A percentile compares a stretch with the other conserved stretches of the same genome.
These are phyloP conservation scores for Acanthosepion esculentum DNA, from an alignment of 2,888 invertebrate species.

Conservation along the genomic window DNA sequence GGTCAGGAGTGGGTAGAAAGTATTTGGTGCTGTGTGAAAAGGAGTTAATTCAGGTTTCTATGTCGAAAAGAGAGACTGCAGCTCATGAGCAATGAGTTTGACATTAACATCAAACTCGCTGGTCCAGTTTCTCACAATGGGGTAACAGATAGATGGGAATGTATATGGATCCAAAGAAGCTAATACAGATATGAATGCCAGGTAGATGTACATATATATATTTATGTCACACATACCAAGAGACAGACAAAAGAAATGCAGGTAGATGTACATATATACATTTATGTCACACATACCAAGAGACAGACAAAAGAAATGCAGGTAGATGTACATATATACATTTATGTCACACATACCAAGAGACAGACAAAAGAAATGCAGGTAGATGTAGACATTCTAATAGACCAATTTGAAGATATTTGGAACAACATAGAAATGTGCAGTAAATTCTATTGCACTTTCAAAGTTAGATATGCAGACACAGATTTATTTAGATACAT, in stretches of 20 bases:
- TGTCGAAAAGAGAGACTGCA: neutral
- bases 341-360: fast-evolving
- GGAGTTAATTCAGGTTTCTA: slow-evolving; percentile 5
- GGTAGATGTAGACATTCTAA: neutral
- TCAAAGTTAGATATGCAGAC: neutral
- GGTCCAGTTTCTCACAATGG: neutral
- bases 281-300: fast-evolving
- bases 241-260: neutral
- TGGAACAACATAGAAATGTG: neutral
- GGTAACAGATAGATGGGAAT: neutral
- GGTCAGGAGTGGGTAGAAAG: neutral
- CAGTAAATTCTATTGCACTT: no score
- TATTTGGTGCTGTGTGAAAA: neutral
- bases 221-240: fast-evolving
- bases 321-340: neutral
- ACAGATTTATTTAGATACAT: neutral
- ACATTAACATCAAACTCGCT: neutral
- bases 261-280: neutral
- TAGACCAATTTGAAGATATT: neutral
- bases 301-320: neutral
- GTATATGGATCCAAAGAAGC: neutral
- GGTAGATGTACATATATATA: neutral
- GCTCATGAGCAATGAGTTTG: neutral
- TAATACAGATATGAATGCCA: neutral
- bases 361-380: neutral